Evolutionary conservation across 2,888 invertebrate species (phyloP), one percentile per base, ranked within the genome.

Genomic region (Agrotis exclamationis): DNA sequence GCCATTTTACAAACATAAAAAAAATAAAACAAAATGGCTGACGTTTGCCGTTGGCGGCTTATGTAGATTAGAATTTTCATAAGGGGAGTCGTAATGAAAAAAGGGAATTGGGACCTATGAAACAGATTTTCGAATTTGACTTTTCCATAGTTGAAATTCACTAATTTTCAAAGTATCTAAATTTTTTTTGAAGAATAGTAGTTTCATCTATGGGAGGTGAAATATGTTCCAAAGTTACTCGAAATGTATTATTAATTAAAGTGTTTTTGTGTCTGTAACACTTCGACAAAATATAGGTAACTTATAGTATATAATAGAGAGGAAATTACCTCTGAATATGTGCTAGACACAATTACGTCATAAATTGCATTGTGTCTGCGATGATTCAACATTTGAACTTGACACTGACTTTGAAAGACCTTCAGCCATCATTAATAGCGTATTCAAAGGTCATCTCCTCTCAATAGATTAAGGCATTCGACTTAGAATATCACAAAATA

Each of bases 401-500:
- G 28, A 33, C 48, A 50, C 33, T 63, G 56, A 60, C 62, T 59
- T 53, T 54, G 22, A 13, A 59, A 65, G 6, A 51, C 47, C 60
- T 57, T 20, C 45, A 63, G 39, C 47, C 57, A 33, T 20, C 2
- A 45, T 50, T n/a, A 0, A 7, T 1, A 1, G 2, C 24, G 63
- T 70, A 62, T 67, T 76, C 48, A 85, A 86, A 88, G 85, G 86
- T 89, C 88, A 87, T 89, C 83, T 77, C 84, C 85, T 70, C 81
- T 77, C 74, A 80, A 83, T 93, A 93, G 93, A 78, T 20, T 94
- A 93, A 93, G 92, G 87, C 87, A 90, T 92, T 92, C 88, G 88
- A 90, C 77, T 93, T 93, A 93, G 92, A 90, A 80, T 88, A 91
- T 93, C 95, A 95, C 95, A 93, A 93, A 93, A 89, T 94, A 95